These are phyloP conservation scores for Trisateles emortualis DNA, from an alignment of 2,888 invertebrate species.

Conservation along the genomic window DNA sequence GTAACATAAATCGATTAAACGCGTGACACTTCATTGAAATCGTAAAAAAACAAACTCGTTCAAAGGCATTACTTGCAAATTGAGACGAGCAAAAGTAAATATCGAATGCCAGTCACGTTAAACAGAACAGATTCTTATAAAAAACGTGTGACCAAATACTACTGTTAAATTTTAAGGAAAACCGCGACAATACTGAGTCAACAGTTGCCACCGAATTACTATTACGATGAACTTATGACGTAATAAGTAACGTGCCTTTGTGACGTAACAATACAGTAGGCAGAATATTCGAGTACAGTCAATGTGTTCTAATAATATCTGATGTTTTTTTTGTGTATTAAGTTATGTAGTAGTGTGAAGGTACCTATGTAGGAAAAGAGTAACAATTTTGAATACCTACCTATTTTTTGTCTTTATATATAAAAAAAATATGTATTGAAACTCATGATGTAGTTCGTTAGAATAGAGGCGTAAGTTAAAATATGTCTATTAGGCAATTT, in stretches of 20 bases:
- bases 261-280: constrained; percentile 28
- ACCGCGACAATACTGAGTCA: constrained; percentile 26
- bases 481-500: too few relatives aligned
- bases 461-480: too few relatives aligned
- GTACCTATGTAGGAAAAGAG: too few relatives aligned
- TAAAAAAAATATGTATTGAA: too few relatives aligned
- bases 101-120: constrained; percentile 13
- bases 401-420: too few relatives aligned
- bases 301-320: not conserved
- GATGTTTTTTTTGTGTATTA: not conserved
- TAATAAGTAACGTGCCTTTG: constrained; percentile 5
- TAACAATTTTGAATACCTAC: too few relatives aligned
- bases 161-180: constrained; percentile 37
- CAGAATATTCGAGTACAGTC: constrained; percentile 12
- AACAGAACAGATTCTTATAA: constrained; percentile 19
- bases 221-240: constrained; percentile 41
- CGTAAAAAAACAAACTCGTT: not conserved
- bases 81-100: constrained; percentile 11
- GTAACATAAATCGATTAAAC: constrained; percentile 1
- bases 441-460: too few relatives aligned
- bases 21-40: not conserved
- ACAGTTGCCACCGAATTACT: constrained; percentile 34
- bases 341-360: too few relatives aligned
- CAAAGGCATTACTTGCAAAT: constrained; percentile 2
- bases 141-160: constrained; percentile 23